Base-by-base conservation (phyloP, 2,888 invertebrate species). In the Notocelia uddmanniana region DNA sequence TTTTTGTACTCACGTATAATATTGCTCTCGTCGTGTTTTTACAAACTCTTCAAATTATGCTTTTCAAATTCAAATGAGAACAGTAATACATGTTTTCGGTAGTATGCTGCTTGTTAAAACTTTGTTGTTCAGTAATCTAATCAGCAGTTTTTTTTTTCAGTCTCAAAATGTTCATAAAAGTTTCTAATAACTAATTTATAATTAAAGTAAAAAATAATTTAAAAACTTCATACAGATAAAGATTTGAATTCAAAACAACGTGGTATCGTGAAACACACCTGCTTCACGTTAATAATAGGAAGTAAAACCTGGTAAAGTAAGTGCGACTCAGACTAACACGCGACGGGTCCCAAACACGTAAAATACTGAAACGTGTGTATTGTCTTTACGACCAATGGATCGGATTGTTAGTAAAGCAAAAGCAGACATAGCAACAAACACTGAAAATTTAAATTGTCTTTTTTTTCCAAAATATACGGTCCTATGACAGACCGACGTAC, bases 21-120 rank as follows among this genome's bases (percentile, higher is more conserved):
- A 76, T 83, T 79, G 75, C 74, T 81, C 81, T 81, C 83, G 83
- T 80, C 75, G 75, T 79, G 79, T 84, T 85, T 75, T 71, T 63
- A 67, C 54, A 34, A 58, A 58, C 59, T 63, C 67, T 34, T 37
- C 55, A 62, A 62, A 72, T n/a, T 71, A 60, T 68, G 72, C 67
- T 48, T 54, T 67, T 60, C 41, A 52, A 60, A 68, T 83, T 85
- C 82, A 77, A 79, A 74, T 81, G 82, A 82, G 83, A 84, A 84
- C 83, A 81, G 76, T 82, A 73, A 74, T 6, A 31, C 74, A 52
- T 71, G 69, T 76, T 76, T 74, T 76, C 73, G 54, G 48, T 48
- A 60, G 37, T 26, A 62, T 62, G 55, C 34, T 18, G 67, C 62
- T 60, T 37, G 67, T 67, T 66, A 50, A 60, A 67, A 60, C 45